Base-by-base conservation (phyloP, 2,797 vertebrate genomes). In the Cynopterus sphinx region DNA sequence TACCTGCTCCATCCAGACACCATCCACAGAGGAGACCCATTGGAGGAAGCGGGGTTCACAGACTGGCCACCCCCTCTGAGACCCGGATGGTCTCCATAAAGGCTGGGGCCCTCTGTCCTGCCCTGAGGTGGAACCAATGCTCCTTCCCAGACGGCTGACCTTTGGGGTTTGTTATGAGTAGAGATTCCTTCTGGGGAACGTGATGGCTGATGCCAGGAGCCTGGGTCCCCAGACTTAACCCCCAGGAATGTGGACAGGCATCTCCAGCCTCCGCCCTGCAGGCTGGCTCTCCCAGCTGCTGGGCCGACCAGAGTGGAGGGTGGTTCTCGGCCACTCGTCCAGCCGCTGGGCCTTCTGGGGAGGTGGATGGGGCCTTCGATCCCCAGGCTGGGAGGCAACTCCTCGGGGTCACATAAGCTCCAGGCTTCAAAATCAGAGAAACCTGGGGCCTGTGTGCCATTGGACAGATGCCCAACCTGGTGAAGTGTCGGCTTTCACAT, bases 101-200 rank as follows among this genome's bases (percentile, higher is more conserved):
- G 61, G 4, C 75, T 11, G 11, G n/a, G 43, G 33, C 79, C 67
- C 81, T 90, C 87, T 49, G 46, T 90, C 12, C 75, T 19, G 26
- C 36, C 33, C 87, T 16, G 67, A 83, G 63, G 71, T 75, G 87
- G 90, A 90, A 74, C 70, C 63, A 93, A 70, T 0, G 0, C 51
- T 85, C 65, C 71, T 88, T 96, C 93, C 94, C 96, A 96, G 94
- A 93, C 41, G 0, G 74, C 68, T 96, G 96, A 97, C 96, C 96
- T 97, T 90, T 95, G 70, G 96, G 77, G 46, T 94, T 97, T 98
- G 96, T 97, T 96, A 92, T 96, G 95, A 97, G 36, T 94, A 94
- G 94, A 97, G 97, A 97, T 97, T 97, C 95, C 77, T 97, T 96
- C 84, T 92, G 91, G 77, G 75, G 96, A 92, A 96, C 21, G 87